Evolutionary conservation across 2,113 vertebrate genomes (phyloP).

Genomic region (Nesoenas mayeri): DNA sequence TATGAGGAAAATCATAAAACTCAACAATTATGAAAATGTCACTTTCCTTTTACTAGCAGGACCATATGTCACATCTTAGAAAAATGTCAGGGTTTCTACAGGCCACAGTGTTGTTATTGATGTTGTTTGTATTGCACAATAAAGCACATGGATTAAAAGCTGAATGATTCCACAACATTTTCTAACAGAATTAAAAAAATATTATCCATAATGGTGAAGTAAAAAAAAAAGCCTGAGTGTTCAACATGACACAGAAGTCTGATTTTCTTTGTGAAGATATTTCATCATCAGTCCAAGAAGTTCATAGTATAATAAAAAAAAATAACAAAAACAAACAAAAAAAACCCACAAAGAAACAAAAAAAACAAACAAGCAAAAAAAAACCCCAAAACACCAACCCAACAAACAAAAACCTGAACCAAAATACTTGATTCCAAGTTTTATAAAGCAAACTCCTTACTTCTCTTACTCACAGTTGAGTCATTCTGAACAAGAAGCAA

Average conservation of each 20-base stretch:
- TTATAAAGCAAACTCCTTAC: neutral
- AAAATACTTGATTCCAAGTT: neutral
- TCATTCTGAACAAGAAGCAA: neutral
- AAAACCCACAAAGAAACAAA: too few species aligned
- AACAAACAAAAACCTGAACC: neutral
- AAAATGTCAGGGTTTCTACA: neutral
- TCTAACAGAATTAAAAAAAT: neutral
- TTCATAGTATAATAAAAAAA: neutral
- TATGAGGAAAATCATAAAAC: neutral
- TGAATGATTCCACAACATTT: neutral
- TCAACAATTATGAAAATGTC: neutral
- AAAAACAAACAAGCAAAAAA: too few species aligned
- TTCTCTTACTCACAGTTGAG: neutral
- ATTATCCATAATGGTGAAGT: rapidly evolving
- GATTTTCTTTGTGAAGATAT: neutral
- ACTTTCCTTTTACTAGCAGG: neutral
- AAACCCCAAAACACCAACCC: too few species aligned
- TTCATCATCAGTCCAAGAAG: neutral
- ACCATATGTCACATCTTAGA: neutral
- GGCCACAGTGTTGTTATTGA: neutral
- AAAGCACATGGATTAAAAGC: neutral
- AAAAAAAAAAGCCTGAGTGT: neutral
- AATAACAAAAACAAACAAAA: neutral
- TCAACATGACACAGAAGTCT: neutral
- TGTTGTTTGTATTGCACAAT: neutral